phyloP scores from a whole-genome alignment of 1,140 invertebrate species.

The Coptotermes formosanus region DNA sequence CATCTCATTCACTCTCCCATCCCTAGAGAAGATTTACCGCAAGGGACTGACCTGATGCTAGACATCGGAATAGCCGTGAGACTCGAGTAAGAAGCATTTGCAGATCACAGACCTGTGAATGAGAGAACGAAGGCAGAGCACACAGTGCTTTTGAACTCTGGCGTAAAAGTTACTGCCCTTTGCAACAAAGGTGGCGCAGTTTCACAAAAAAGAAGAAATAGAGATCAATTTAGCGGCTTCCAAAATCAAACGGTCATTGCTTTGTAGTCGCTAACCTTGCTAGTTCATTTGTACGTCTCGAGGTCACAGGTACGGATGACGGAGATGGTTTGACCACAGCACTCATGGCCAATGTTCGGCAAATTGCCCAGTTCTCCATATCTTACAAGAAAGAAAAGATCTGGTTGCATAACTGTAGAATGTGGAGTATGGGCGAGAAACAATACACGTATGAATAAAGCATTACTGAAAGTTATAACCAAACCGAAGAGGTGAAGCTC shows the following conservation, averaged over 20 bases:
- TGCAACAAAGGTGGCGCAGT: neutral
- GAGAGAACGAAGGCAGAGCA: too few relatives aligned
- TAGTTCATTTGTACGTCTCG: neutral
- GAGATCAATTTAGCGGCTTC: neutral
- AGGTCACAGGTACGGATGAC: neutral
- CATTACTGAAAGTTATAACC: too few relatives aligned
- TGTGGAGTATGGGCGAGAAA: too few relatives aligned
- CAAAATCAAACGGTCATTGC: slow-evolving; percentile 10
- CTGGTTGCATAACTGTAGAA: too few relatives aligned
- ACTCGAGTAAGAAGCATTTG: neutral
- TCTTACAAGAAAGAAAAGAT: too few relatives aligned
- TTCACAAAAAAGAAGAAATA: neutral
- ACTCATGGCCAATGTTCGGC: neutral
- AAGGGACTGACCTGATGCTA: neutral
- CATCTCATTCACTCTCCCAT: neutral
- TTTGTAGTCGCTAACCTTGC: neutral
- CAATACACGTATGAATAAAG: too few relatives aligned
- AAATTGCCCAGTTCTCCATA: too few relatives aligned
- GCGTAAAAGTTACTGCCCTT: neutral
- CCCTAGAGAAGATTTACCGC: neutral
- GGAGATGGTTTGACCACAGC: neutral
- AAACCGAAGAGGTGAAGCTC: too few relatives aligned
- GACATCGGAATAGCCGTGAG: neutral
- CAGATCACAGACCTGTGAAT: neutral
- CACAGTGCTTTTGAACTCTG: neutral